Evolutionary conservation across 2,113 vertebrate genomes (phyloP).

Genomic region (Synodontis membranacea): DNA sequence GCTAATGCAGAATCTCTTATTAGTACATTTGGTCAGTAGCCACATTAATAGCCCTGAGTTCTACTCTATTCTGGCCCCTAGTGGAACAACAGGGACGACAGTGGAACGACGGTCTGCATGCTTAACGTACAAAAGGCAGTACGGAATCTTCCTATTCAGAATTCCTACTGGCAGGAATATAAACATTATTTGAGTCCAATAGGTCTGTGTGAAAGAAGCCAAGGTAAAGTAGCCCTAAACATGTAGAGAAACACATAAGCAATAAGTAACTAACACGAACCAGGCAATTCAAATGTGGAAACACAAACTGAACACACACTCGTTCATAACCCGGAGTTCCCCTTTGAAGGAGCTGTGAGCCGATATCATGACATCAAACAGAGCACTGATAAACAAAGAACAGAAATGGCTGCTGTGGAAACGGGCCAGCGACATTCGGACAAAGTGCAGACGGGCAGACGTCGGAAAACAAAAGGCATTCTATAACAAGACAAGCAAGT

Average conservation of each 20-base stretch:
- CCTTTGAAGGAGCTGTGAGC: background rate
- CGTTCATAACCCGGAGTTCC: background rate
- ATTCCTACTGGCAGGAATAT: background rate
- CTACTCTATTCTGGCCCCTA: background rate
- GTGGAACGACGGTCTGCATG: background rate
- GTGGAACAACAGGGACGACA: background rate
- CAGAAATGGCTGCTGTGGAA: background rate
- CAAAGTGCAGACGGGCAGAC: background rate
- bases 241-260: background rate
- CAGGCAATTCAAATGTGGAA: background rate
- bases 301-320: background rate
- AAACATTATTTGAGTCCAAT: background rate
- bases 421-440: background rate
- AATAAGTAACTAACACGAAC: background rate
- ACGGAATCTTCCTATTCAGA: background rate
- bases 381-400: background rate
- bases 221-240: background rate
- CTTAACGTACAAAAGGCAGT: background rate
- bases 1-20: background rate
- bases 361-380: background rate
- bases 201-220: background rate
- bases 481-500: background rate
- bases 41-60: background rate
- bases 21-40: background rate
- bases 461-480: background rate